A percentile compares a stretch with the other conserved stretches of the same genome.
These are phyloP conservation scores for Steinernema feltiae DNA, from an alignment of 1,140 invertebrate genomes.

Conservation along the genomic window DNA sequence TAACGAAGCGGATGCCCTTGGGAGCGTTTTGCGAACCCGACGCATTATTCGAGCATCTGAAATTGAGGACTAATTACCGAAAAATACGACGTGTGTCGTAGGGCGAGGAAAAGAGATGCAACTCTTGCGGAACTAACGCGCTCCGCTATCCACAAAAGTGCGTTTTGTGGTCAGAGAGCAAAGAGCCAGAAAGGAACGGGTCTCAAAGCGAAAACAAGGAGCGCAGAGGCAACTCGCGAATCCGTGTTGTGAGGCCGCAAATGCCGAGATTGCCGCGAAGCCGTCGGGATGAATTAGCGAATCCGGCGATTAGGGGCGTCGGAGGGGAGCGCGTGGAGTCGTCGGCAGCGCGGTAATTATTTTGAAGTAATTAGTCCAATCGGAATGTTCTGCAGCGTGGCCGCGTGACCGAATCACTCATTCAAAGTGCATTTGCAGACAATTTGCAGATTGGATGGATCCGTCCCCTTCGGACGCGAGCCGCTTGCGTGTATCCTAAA, in stretches of 20 bases:
- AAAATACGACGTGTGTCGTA: not conserved
- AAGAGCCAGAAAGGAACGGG: too few species aligned
- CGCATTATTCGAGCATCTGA: constrained; percentile 1
- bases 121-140: too few species aligned
- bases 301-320: not conserved
- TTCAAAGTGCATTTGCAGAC: not conserved
- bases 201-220: not conserved
- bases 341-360: not conserved
- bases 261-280: too few species aligned
- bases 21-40: not conserved
- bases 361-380: not conserved
- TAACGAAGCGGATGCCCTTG: not conserved
- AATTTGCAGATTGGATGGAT: too few species aligned
- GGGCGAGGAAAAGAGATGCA: too few species aligned
- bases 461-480: too few species aligned
- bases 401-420: too few species aligned
- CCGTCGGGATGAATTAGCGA: not conserved
- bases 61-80: not conserved
- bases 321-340: not conserved
- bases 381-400: not conserved
- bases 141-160: too few species aligned
- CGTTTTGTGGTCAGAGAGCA: too few species aligned
- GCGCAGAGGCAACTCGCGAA: too few species aligned
- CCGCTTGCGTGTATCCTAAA: too few species aligned
- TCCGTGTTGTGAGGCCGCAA: too few species aligned